Evolutionary conservation across 1,140 invertebrate species (phyloP).

Genomic region (Lepidurus packardi): DNA sequence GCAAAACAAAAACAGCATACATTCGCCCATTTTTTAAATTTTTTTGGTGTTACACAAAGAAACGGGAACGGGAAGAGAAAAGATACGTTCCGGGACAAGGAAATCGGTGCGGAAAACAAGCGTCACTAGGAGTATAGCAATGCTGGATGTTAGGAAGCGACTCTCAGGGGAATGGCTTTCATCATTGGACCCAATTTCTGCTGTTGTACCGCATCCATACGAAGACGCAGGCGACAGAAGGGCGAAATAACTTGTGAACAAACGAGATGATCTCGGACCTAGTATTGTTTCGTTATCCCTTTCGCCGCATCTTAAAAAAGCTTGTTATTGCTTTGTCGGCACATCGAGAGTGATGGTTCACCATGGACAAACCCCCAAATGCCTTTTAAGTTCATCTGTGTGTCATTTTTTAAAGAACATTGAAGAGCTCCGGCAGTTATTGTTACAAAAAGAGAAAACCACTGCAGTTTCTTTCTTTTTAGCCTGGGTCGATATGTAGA

Average conservation of each 20-base stretch:
- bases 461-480: not conserved
- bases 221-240: not conserved
- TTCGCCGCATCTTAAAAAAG: not conserved
- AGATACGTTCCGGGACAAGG: not conserved
- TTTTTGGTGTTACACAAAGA: not conserved
- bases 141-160: not conserved
- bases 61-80: not conserved
- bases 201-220: not conserved
- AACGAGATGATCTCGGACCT: not conserved
- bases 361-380: no score
- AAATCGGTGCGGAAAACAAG: slow-evolving; percentile 8
- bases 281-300: slow-evolving; percentile 16
- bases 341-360: not conserved
- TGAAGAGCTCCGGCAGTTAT: not conserved
- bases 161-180: not conserved
- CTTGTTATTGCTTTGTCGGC: slow-evolving; percentile 21
- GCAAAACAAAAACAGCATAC: not conserved
- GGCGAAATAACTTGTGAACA: not conserved
- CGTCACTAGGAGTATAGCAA: not conserved
- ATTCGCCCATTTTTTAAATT: not conserved
- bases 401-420: not conserved
- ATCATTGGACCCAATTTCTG: not conserved
- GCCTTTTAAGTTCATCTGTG: no score
- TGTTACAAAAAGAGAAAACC: not conserved
- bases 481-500: not conserved